Conservation (phyloP, 2,797 vertebrate species). For the Siniperca undulata region DNA sequence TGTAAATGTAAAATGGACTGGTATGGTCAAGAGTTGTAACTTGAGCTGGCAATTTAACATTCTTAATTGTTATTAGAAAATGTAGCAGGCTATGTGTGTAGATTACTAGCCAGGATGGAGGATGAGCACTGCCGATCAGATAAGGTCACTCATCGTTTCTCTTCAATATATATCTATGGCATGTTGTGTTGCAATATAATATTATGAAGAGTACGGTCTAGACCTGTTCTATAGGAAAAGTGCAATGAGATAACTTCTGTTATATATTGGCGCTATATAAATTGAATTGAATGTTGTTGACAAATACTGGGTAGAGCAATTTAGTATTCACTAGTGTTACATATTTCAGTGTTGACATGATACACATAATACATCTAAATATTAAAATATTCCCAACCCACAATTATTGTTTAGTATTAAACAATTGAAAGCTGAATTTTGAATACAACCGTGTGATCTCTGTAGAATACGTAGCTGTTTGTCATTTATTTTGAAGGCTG, state of each 20-base stretch:
- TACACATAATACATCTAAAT: neutral
- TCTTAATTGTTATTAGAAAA: neutral
- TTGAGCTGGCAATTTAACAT: neutral
- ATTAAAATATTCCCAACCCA: neutral
- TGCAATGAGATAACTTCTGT: no score
- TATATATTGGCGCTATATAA: no score
- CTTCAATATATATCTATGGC: no score
- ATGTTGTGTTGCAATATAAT: no score
- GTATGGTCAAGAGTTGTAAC: neutral
- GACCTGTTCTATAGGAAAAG: no score
- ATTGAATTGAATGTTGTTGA: neutral
- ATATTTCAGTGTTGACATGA: neutral
- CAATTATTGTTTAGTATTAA: neutral
- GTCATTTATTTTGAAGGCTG: slow-evolving; percentile 54
- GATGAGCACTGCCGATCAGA: neutral
- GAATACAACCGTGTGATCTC: neutral
- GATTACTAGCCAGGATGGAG: no score
- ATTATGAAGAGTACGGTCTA: no score
- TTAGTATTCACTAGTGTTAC: neutral
- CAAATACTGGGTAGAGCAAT: neutral
- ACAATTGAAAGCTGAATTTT: rapidly evolving
- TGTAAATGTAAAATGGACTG: neutral
- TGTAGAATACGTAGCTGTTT: rapidly evolving
- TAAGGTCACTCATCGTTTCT: neutral
- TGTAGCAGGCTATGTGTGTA: neutral